These are phyloP conservation scores for Melanocharis versteri DNA, from an alignment of 2,113 vertebrate genomes.

Conservation along the genomic window DNA sequence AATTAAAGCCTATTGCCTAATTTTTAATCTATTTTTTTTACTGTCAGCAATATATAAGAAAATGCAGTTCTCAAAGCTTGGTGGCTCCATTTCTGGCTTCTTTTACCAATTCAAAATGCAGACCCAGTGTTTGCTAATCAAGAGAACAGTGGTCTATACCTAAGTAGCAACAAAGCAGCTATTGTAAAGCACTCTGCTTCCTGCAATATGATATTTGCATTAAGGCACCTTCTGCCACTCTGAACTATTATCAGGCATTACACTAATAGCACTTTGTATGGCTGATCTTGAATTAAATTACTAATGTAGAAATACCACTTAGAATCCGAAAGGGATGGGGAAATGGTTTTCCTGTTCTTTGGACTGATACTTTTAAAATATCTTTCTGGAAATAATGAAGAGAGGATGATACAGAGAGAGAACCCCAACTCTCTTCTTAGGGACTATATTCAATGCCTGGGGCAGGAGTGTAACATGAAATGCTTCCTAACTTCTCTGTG, in stretches of 20 bases:
- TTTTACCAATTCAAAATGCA: background rate
- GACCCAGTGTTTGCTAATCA: background rate
- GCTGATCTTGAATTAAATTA: background rate
- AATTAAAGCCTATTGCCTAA: background rate
- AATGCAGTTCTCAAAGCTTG: background rate
- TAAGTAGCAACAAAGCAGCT: background rate
- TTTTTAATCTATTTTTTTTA: background rate
- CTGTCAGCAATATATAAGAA: background rate
- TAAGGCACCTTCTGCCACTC: background rate
- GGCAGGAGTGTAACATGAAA: background rate
- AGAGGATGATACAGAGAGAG: background rate
- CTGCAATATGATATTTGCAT: conserved; percentile 41
- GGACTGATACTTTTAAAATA: background rate
- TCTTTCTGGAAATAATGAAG: background rate
- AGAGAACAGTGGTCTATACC: background rate
- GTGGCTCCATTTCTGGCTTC: background rate
- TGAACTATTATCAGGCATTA: conserved; percentile 34
- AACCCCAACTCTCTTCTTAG: background rate
- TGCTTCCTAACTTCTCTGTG: background rate
- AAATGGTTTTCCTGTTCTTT: background rate
- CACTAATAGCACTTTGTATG: background rate
- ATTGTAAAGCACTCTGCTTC: background rate
- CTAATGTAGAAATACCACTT: conserved; percentile 6
- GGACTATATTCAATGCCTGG: background rate
- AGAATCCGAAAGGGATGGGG: background rate